phyloP scores from a whole-genome alignment of 1,140 invertebrate species.

The Drosophila melanogaster region DNA sequence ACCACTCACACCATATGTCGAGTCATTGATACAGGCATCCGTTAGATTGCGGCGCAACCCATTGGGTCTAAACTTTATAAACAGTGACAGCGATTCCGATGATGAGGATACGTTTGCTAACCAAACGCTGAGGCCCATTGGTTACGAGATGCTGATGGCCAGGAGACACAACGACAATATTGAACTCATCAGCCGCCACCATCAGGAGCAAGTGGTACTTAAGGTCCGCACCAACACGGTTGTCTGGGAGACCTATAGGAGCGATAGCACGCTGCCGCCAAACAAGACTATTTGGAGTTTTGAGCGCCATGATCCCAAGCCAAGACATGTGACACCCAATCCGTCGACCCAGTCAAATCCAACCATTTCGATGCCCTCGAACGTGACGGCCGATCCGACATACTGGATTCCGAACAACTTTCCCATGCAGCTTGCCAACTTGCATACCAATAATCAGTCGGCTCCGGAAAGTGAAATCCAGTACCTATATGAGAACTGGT shows the following conservation, averaged over 20 bases:
- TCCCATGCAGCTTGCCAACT: background rate
- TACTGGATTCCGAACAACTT: background rate
- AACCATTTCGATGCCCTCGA: too few species aligned
- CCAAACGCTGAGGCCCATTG: constrained; percentile 1
- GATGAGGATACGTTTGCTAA: background rate
- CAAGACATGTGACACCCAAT: too few species aligned
- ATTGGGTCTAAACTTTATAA: background rate
- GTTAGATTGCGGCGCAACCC: background rate
- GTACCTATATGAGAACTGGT: background rate
- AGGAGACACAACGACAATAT: background rate
- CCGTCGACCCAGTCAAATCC: too few species aligned
- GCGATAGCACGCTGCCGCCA: too few species aligned
- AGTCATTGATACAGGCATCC: too few species aligned
- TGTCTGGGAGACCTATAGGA: background rate
- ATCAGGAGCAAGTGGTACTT: background rate
- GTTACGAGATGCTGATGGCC: constrained; percentile 2
- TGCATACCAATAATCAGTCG: background rate
- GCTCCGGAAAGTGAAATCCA: too few species aligned
- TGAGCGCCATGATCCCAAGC: too few species aligned
- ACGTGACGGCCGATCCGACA: too few species aligned
- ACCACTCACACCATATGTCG: too few species aligned
- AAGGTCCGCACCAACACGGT: background rate
- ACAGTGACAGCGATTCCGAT: too few species aligned
- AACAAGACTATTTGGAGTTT: too few species aligned
- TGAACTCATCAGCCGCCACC: background rate